A percentile compares a stretch with the other conserved stretches of the same genome.
phyloP scores from a whole-genome alignment of 2,113 vertebrate species.

The Agapornis roseicollis region DNA sequence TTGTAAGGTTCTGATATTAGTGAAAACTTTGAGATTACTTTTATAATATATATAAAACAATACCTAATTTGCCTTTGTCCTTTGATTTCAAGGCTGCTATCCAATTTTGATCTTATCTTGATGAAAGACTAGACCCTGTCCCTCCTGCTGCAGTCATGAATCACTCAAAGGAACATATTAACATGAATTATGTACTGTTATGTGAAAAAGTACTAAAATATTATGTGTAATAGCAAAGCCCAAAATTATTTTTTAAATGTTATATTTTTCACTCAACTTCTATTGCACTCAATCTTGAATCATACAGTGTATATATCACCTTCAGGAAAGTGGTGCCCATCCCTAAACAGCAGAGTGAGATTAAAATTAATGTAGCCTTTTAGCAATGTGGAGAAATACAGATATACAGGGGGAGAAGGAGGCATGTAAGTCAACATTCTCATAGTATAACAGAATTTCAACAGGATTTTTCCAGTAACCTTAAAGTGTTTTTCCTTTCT shows the following conservation, averaged over 20 bases:
- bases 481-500: neutral
- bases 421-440: neutral
- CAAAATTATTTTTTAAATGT: neutral
- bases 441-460: neutral
- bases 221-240: neutral
- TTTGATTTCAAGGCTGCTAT: neutral
- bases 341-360: neutral
- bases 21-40: neutral
- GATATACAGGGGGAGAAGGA: neutral
- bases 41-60: neutral
- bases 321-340: neutral
- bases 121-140: neutral
- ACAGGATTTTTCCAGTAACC: neutral
- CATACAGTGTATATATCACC: neutral
- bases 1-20: neutral
- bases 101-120: neutral
- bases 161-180: neutral
- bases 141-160: neutral
- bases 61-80: neutral
- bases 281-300: neutral
- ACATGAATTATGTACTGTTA: neutral
- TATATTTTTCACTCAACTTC: neutral
- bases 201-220: neutral
- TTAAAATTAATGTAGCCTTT: neutral
- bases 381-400: neutral